These are phyloP conservation scores for Chymomyza costata DNA, from an alignment of 1,140 invertebrate species.

Conservation along the genomic window DNA sequence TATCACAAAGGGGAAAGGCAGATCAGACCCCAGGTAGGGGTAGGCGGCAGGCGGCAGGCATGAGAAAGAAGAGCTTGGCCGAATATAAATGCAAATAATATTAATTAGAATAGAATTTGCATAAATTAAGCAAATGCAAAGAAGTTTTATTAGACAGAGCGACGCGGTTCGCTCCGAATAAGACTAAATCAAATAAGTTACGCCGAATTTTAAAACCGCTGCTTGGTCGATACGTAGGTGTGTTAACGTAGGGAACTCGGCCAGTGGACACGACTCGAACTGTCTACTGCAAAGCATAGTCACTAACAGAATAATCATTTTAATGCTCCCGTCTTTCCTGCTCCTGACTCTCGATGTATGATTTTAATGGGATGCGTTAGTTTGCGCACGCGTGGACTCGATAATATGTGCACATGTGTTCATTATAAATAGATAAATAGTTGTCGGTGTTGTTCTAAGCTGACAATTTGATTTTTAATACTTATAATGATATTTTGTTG, in stretches of 20 bases:
- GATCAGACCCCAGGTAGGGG: too few relatives aligned
- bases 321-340: slow-evolving; percentile 1
- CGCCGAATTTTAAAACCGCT: slow-evolving; percentile 22
- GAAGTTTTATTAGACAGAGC: slow-evolving; percentile 65
- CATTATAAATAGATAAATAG: slow-evolving; percentile 18
- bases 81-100: slow-evolving; percentile 45
- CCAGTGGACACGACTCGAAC: too few relatives aligned
- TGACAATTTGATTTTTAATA: slow-evolving; percentile 36
- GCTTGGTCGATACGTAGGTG: too few relatives aligned
- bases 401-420: slow-evolving; percentile 30
- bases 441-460: slow-evolving; percentile 16
- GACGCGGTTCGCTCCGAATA: slow-evolving; percentile 42
- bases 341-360: slow-evolving; percentile 12
- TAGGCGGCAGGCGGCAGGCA: slow-evolving; percentile 38
- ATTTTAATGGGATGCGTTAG: slow-evolving; percentile 42
- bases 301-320: slow-evolving; percentile 8
- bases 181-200: slow-evolving; percentile 18
- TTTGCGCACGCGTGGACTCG: slow-evolving; percentile 34
- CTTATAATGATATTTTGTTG: slow-evolving; percentile 29
- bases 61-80: slow-evolving; percentile 49
- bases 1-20: slow-evolving; percentile 38
- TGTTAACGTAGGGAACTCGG: too few relatives aligned
- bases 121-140: slow-evolving; percentile 51
- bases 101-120: slow-evolving; percentile 71
- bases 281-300: neutral